These are phyloP conservation scores for Drosophila trapezifrons DNA, from an alignment of 1,140 invertebrate species.

Conservation along the genomic window DNA sequence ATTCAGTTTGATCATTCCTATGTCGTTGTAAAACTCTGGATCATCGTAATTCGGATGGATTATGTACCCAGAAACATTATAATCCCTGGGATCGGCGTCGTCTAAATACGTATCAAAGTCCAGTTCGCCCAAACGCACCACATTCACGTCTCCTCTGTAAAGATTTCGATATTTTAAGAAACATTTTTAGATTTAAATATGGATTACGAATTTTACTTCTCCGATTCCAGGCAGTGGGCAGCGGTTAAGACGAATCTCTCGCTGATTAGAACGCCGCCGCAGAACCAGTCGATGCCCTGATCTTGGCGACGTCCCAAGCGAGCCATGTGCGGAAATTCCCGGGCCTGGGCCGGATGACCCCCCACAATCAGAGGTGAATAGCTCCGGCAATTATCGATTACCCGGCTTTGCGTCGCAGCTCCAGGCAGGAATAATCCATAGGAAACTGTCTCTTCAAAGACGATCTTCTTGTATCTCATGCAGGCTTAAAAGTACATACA, in stretches of 20 bases:
- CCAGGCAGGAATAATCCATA: slow-evolving; percentile 64
- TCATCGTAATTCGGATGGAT: slow-evolving; percentile 61
- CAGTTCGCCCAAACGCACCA: slow-evolving; percentile 74
- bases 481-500: slow-evolving; percentile 16
- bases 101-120: slow-evolving; percentile 59
- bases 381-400: slow-evolving; percentile 59
- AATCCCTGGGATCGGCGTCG: slow-evolving; percentile 68
- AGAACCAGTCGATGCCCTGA: slow-evolving; percentile 67
- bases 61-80: slow-evolving; percentile 44
- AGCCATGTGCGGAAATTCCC: slow-evolving; percentile 84
- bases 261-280: slow-evolving; percentile 83
- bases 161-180: neutral
- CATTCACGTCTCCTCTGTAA: slow-evolving; percentile 60
- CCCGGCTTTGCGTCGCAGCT: slow-evolving; percentile 41
- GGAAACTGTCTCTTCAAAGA: slow-evolving; percentile 60
- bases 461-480: slow-evolving; percentile 45
- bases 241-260: slow-evolving; percentile 81
- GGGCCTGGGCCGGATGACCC: slow-evolving; percentile 65
- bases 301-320: slow-evolving; percentile 60
- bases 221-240: slow-evolving; percentile 80
- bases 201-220: slow-evolving; percentile 40
- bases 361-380: slow-evolving; percentile 70
- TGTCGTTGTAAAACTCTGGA: slow-evolving; percentile 70
- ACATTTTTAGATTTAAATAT: neutral
- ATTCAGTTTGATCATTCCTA: slow-evolving; percentile 63